A percentile compares a stretch with the other conserved stretches of the same genome.
Conservation (phyloP, 2,797 vertebrate genomes). For the Falco rusticolus region DNA sequence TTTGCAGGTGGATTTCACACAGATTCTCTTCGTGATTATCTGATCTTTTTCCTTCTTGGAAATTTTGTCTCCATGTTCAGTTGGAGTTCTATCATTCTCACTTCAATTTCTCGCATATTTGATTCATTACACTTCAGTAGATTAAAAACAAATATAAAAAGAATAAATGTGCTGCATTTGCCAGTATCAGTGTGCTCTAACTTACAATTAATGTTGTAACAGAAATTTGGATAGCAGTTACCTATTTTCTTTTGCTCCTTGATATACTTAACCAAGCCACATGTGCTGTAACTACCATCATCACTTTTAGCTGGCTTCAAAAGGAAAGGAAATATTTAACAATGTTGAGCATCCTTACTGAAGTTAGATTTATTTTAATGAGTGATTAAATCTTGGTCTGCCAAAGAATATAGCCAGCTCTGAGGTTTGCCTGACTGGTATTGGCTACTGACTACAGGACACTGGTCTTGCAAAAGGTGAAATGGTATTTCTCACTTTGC, state of each 20-base stretch:
- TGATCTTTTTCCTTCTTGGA: background rate
- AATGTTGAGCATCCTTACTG: background rate
- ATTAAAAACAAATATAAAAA: background rate
- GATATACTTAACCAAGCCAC: background rate
- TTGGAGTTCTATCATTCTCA: background rate
- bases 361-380: background rate
- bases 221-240: background rate
- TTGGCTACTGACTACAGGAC: background rate
- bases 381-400: background rate
- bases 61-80: fast-evolving
- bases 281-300: background rate
- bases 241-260: background rate
- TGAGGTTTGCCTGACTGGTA: background rate
- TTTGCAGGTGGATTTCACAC: background rate
- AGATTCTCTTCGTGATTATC: background rate
- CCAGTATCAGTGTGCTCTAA: background rate
- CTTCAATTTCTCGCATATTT: background rate
- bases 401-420: background rate
- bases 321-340: background rate
- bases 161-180: background rate
- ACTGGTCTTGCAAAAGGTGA: background rate
- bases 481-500: background rate
- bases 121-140: background rate
- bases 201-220: background rate
- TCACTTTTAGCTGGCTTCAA: background rate